A percentile compares a stretch with the other conserved stretches of the same genome.
Evolutionary conservation across 1,140 invertebrate species (phyloP).

Genomic region (Zaprionus camerounensis): DNA sequence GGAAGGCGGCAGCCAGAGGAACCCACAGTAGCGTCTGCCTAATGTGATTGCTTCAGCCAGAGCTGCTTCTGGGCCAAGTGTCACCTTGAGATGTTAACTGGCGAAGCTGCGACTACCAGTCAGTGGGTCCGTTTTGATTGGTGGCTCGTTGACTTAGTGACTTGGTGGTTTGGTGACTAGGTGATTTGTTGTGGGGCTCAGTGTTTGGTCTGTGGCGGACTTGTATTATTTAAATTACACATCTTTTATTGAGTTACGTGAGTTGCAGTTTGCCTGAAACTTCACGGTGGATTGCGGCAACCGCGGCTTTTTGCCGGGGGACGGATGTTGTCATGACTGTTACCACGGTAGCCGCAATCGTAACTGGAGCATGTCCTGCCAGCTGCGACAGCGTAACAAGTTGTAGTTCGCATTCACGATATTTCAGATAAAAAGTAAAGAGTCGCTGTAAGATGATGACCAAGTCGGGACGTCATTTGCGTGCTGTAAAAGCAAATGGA

Average conservation of each 20-base stretch:
- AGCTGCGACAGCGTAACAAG: slow-evolving; percentile 17
- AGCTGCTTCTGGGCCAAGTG: slow-evolving; percentile 32
- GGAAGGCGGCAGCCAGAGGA: not conserved
- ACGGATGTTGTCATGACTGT: not conserved
- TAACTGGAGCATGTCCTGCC: not conserved
- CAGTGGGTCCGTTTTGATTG: slow-evolving; percentile 20
- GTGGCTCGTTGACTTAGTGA: not conserved
- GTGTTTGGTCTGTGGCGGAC: not conserved
- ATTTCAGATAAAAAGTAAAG: not conserved
- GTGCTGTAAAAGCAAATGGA: not conserved
- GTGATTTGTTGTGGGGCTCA: not conserved
- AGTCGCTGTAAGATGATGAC: slow-evolving; percentile 9
- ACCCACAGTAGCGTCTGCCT: slow-evolving; percentile 31
- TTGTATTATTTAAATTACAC: slow-evolving; percentile 45
- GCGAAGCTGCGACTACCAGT: slow-evolving; percentile 10
- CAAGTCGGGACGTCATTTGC: not conserved
- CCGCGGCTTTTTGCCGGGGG: too few species aligned
- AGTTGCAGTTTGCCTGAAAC: slow-evolving; percentile 24
- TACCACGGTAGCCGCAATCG: not conserved
- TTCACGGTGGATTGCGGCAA: not conserved
- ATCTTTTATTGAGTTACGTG: slow-evolving; percentile 53
- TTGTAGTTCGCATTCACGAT: not conserved
- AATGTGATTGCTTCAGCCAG: slow-evolving; percentile 55
- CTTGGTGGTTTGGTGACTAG: not conserved
- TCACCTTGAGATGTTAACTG: slow-evolving; percentile 62